Evolutionary conservation across 1,140 invertebrate genomes (phyloP).

Genomic region (Galleria mellonella): DNA sequence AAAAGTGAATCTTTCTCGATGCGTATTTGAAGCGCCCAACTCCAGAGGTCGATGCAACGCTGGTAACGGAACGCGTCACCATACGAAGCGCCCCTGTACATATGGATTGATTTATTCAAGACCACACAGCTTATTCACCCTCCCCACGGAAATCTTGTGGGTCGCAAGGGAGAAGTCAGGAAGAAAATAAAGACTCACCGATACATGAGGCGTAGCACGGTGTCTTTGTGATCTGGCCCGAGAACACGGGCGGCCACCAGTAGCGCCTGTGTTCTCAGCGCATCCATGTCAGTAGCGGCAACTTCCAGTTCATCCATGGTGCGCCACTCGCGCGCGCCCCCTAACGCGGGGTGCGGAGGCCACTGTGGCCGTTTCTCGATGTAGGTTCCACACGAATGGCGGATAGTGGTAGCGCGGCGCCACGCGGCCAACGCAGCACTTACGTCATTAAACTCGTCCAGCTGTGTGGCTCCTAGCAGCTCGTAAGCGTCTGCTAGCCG

Average conservation of each 20-base stretch:
- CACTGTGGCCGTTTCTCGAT: constrained; percentile 35
- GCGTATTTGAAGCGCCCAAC: constrained; percentile 84
- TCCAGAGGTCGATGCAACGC: constrained; percentile 90
- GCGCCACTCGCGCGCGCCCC: constrained; percentile 81
- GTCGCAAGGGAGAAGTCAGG: neutral
- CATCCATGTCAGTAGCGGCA: constrained; percentile 84
- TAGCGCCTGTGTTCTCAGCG: constrained; percentile 87
- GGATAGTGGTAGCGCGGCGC: constrained; percentile 78
- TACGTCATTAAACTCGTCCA: constrained; percentile 88
- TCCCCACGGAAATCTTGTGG: no score
- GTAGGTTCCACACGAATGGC: constrained; percentile 24
- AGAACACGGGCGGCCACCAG: constrained; percentile 89
- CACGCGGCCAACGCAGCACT: constrained; percentile 79
- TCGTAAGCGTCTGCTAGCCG: constrained; percentile 89
- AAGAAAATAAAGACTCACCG: constrained; percentile 22
- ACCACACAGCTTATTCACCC: no score
- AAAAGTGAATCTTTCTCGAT: constrained; percentile 85
- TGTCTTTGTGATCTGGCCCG: constrained; percentile 88
- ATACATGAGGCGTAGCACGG: constrained; percentile 82
- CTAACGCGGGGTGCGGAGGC: constrained; percentile 77
- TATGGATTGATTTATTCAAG: no score
- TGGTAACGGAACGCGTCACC: constrained; percentile 90
- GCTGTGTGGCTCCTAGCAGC: constrained; percentile 87
- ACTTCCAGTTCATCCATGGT: constrained; percentile 82
- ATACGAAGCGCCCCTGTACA: constrained; percentile 87